Conservation (phyloP, 2,113 vertebrate genomes). For the Upupa epops region DNA sequence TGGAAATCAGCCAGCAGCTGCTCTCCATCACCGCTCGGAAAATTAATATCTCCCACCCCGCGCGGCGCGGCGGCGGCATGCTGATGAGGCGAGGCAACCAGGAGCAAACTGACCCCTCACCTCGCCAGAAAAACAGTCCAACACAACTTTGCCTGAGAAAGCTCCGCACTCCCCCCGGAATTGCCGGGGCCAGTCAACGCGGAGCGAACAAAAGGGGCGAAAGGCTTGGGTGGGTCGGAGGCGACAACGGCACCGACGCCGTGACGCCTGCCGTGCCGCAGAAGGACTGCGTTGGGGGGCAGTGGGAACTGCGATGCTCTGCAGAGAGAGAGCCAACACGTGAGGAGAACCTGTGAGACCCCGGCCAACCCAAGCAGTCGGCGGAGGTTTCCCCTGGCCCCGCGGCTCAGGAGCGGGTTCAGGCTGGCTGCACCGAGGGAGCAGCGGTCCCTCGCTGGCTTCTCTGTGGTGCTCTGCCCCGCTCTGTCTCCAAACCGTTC, state of each 20-base stretch:
- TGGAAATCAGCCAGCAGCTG: slow-evolving; percentile 81
- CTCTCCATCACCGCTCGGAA: slow-evolving; percentile 80
- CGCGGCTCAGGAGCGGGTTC: neutral
- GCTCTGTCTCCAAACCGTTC: neutral
- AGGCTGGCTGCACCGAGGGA: accelerated
- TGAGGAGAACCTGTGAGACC: neutral
- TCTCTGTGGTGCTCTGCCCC: neutral
- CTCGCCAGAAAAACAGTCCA: slow-evolving; percentile 75
- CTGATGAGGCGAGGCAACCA: slow-evolving; percentile 78
- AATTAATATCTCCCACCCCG: slow-evolving; percentile 81
- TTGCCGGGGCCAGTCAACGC: slow-evolving; percentile 56
- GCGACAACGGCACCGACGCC: slow-evolving; percentile 57
- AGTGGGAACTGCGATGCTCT: slow-evolving; percentile 52
- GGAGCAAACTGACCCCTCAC: slow-evolving; percentile 77
- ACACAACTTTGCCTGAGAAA: slow-evolving; percentile 70
- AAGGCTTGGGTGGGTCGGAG: slow-evolving; percentile 64
- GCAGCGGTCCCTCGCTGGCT: neutral
- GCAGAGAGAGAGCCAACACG: neutral
- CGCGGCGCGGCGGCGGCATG: slow-evolving; percentile 73
- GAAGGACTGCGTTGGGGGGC: too few species aligned
- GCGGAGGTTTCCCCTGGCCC: neutral
- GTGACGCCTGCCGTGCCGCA: too few species aligned
- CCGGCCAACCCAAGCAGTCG: neutral
- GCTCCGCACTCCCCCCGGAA: slow-evolving; percentile 66
- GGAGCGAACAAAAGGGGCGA: slow-evolving; percentile 66